A percentile compares a stretch with the other conserved stretches of the same genome.
phyloP scores from a whole-genome alignment of 2,888 invertebrate genomes.

The Exocentrus adspersus region DNA sequence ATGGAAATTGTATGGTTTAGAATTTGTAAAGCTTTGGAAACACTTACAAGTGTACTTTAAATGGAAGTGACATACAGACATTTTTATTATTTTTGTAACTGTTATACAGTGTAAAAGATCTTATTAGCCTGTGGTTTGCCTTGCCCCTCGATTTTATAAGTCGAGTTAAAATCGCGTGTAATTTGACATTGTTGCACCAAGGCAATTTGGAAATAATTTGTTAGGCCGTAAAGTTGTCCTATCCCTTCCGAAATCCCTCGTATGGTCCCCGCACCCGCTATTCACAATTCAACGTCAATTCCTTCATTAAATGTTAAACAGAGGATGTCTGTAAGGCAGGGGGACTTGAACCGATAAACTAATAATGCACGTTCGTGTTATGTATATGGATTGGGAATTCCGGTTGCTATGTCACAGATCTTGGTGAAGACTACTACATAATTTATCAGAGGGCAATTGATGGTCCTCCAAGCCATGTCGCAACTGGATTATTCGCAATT shows the following conservation, averaged over 20 bases:
- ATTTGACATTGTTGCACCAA: no score
- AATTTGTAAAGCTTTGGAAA: no score
- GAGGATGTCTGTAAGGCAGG: not conserved
- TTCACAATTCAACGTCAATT: not conserved
- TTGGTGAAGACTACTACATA: constrained; percentile 11
- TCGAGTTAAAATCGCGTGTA: no score
- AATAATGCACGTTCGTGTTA: constrained; percentile 2
- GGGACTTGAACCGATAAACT: not conserved
- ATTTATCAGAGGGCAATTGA: constrained; percentile 6
- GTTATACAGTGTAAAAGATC: no score
- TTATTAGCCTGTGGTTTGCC: no score
- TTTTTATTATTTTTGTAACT: no score
- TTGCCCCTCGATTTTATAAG: no score
- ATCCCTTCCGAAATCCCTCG: not conserved
- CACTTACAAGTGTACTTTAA: no score
- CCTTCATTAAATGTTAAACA: constrained; percentile 1
- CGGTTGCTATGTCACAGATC: not conserved
- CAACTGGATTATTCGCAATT: constrained; percentile 2
- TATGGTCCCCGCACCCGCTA: not conserved
- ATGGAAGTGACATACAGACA: no score
- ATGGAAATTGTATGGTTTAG: no score
- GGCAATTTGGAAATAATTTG: no score
- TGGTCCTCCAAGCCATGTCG: constrained; percentile 1
- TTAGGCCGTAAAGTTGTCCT: no score
- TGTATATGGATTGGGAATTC: constrained; percentile 9